Evolutionary conservation across 2,113 vertebrate species (phyloP).

Genomic region (Chionodraco myersi): DNA sequence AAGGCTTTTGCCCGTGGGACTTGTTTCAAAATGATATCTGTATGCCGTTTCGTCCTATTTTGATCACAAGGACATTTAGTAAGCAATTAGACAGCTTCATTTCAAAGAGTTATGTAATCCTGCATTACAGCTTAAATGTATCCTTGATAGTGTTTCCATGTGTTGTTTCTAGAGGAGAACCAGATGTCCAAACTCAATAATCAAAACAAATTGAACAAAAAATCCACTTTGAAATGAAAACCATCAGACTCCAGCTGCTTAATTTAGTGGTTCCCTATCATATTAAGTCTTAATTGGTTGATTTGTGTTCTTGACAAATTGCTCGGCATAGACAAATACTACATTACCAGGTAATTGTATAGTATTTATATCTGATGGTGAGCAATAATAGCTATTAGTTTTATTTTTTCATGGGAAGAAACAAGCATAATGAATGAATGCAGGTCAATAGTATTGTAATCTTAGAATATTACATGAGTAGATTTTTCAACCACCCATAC

Average conservation of each 20-base stretch:
- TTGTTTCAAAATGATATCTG: not conserved
- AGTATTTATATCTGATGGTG: too few relatives aligned
- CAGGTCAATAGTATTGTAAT: not conserved
- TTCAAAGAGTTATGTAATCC: not conserved
- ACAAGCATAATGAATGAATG: not conserved
- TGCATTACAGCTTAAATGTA: not conserved
- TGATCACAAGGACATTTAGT: not conserved
- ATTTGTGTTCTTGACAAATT: not conserved
- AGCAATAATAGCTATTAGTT: not conserved
- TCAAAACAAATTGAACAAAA: slow-evolving; percentile 1
- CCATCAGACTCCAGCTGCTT: not conserved
- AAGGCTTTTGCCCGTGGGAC: not conserved
- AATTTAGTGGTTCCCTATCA: not conserved
- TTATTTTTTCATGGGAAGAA: not conserved
- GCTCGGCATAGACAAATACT: not conserved
- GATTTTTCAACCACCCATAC: not conserved
- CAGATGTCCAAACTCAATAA: not conserved
- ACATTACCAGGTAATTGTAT: too few relatives aligned
- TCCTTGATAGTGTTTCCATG: not conserved
- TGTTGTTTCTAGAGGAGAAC: not conserved
- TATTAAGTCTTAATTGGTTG: not conserved
- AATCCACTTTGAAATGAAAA: not conserved
- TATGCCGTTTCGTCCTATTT: not conserved
- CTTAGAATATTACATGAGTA: too few relatives aligned
- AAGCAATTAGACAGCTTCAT: not conserved